These are phyloP conservation scores for Leptopilina boulardi DNA, from an alignment of 1,140 invertebrate genomes.

Conservation along the genomic window DNA sequence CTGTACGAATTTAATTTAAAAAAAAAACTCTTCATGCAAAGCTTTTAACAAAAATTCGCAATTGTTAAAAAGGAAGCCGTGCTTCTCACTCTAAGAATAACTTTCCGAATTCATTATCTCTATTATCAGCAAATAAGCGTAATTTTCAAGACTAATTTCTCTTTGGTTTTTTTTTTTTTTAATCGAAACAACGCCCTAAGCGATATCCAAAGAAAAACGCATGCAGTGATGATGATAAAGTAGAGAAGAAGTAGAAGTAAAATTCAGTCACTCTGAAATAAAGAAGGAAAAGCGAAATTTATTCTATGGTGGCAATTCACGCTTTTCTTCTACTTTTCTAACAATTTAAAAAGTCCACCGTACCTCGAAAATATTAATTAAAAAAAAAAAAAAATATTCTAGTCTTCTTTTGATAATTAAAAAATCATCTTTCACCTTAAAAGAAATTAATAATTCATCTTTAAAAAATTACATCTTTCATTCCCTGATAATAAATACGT, in stretches of 20 bases:
- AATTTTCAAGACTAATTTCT: not conserved
- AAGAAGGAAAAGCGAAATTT: constrained; percentile 56
- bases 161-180: not conserved
- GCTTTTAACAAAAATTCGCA: too few species aligned
- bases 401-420: not conserved
- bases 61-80: not conserved
- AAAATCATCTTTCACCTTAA: not conserved
- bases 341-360: constrained; percentile 37
- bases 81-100: not conserved
- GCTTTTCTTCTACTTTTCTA: constrained; percentile 43
- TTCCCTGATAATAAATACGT: too few species aligned
- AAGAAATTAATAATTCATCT: too few species aligned
- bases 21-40: too few species aligned
- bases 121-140: not conserved
- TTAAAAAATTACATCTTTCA: too few species aligned
- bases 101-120: not conserved
- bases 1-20: too few species aligned
- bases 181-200: constrained; percentile 13
- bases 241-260: constrained; percentile 56
- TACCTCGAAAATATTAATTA: constrained; percentile 14
- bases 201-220: constrained; percentile 49
- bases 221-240: constrained; percentile 59
- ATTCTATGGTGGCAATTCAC: constrained; percentile 4
- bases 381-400: constrained; percentile 42
- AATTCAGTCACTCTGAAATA: constrained; percentile 62